Percentiles rank a stretch among this genome's conserved stretches.
Conservation (phyloP, 2,888 invertebrate species). For the Oasisia sp. region DNA sequence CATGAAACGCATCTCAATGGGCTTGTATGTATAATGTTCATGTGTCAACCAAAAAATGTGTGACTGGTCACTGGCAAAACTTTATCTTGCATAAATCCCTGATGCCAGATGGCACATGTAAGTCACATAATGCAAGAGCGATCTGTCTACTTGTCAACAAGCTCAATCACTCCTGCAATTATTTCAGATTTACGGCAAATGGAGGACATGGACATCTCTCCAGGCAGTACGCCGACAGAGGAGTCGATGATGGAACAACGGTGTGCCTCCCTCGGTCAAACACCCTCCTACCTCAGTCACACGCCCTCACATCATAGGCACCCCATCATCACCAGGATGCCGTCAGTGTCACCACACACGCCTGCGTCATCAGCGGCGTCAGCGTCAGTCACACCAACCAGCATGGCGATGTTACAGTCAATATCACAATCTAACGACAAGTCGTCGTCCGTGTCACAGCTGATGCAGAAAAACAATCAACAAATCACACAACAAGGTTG, state of each 20-base stretch:
- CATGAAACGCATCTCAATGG: no score
- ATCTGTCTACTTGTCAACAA: no score
- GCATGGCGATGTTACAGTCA: neutral
- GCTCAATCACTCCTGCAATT: neutral
- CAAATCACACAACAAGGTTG: conserved; percentile 40
- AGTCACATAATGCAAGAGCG: no score
- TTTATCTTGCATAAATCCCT: no score
- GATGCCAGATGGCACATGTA: no score
- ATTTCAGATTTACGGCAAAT: conserved; percentile 33
- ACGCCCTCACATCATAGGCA: neutral
- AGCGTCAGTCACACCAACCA: neutral
- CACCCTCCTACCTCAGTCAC: neutral
- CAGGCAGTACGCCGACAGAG: conserved; percentile 75
- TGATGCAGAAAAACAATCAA: conserved; percentile 25
- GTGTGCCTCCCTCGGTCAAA: conserved; percentile 17
- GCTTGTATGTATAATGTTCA: no score
- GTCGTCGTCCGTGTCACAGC: neutral
- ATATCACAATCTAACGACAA: conserved; percentile 22
- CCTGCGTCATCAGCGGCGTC: neutral
- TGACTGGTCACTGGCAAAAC: no score
- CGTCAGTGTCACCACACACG: conserved; percentile 17
- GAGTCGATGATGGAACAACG: conserved; percentile 30
- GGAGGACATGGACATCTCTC: conserved; percentile 95
- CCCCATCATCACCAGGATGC: conserved; percentile 19
- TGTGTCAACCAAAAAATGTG: no score